Base-by-base conservation (phyloP, 2,113 vertebrate species). In the Misgurnus anguillicaudatus region DNA sequence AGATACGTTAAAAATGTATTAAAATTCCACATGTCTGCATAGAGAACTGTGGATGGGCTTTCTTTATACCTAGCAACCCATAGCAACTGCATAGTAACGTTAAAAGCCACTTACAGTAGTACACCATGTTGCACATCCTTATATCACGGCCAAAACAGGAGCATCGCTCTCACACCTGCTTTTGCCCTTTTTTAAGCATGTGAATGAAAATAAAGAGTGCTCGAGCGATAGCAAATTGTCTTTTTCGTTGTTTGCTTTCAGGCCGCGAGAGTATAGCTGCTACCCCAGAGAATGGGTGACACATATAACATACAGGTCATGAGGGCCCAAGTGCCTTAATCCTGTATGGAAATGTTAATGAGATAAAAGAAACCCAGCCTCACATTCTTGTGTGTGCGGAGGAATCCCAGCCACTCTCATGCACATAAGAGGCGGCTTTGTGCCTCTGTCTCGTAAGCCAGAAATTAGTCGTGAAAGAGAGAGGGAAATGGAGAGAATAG, bases 331-430 rank as follows among this genome's bases (percentile, higher is more conserved):
- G 90, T 91, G 90, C 85, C 93, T 91, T 95, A 94, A 94, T 95
- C 89, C 88, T 88, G 92, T 84, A 87, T 94, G 93, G 93, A 94
- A 93, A 95, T 94, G 94, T 90, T 94, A 96, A 96, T 96, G 94
- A 95, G 94, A 90, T 70, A 3, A 90, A 92, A 91, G 83, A 87
- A 87, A 63, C 81, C 89, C 69, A 84, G 82, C 83, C 81, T 76
- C 84, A 77, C 90, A 91, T 91, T 89, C 92, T 89, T 91, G 89
- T 89, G 93, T 89, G 87, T 85, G 81, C 89, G 86, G 86, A 90
- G 86, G 89, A 89, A 88, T 90, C 60, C 66, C 81, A 94, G 94
- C 89, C 91, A 91, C 92, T 94, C 88, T 65, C 89, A 86, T 85
- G 91, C 84, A 86, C 90, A 95, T 92, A 93, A 93, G 93, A 92